Conservation (phyloP, 30 jellyfish, hydroid and myxozoan genomes). For the Chrysaora quinquecirrha region DNA sequence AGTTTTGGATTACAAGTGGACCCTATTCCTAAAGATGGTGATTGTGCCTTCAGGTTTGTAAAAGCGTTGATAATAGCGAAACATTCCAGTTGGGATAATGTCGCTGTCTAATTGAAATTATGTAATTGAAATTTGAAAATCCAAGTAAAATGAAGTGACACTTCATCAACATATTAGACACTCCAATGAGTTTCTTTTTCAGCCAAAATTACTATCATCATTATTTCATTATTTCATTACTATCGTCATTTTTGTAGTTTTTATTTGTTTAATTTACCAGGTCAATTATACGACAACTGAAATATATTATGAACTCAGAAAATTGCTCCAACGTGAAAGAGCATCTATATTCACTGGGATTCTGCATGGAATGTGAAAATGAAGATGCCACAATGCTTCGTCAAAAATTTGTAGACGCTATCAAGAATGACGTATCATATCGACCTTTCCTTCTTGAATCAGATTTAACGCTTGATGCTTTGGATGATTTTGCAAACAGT, state of each 20-base stretch:
- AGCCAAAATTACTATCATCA: too few species aligned
- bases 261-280: neutral
- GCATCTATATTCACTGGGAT: neutral
- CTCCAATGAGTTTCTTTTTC: too few species aligned
- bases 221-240: neutral
- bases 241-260: neutral
- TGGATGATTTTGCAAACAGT: neutral
- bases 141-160: too few species aligned
- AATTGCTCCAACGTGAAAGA: neutral
- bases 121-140: too few species aligned
- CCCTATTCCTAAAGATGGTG: slow-evolving; percentile 2
- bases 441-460: neutral
- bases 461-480: neutral
- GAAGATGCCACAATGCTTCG: neutral
- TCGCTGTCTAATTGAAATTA: too few species aligned
- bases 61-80: neutral
- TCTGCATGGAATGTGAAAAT: neutral
- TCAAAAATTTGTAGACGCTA: neutral
- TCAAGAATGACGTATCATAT: neutral
- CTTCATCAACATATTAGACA: too few species aligned
- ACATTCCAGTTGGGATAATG: neutral
- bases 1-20: neutral
- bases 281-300: neutral
- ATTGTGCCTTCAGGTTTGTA: slow-evolving; percentile 3
- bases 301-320: neutral